A percentile compares a stretch with the other conserved stretches of the same genome.
These are phyloP conservation scores for Drosophila kikkawai DNA, from an alignment of 1,140 invertebrate species.

Conservation along the genomic window DNA sequence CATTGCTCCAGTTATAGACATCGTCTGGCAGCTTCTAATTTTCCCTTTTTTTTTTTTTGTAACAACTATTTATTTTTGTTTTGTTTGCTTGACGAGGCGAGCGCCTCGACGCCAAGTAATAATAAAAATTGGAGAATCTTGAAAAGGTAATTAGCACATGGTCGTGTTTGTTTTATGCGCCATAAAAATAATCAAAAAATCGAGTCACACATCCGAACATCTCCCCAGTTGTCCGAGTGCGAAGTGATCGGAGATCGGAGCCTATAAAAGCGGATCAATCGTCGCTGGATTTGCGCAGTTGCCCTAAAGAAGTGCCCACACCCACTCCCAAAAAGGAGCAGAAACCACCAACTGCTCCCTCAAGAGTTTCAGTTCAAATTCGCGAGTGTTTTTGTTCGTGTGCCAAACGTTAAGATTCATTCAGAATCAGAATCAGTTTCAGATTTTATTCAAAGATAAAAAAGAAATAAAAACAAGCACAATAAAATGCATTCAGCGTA, in stretches of 20 bases:
- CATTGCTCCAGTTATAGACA: slow-evolving; percentile 7
- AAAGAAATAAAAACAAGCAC: background rate
- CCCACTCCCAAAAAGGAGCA: background rate
- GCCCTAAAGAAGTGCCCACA: slow-evolving; percentile 41
- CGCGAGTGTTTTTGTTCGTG: slow-evolving; percentile 7
- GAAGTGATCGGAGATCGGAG: slow-evolving; percentile 27
- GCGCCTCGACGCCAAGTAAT: slow-evolving; percentile 35
- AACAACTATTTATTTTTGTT: slow-evolving; percentile 17
- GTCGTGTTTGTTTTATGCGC: slow-evolving; percentile 60
- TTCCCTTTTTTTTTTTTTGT: slow-evolving; percentile 10
- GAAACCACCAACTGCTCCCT: background rate
- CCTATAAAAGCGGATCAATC: slow-evolving; percentile 75
- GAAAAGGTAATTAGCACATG: slow-evolving; percentile 76
- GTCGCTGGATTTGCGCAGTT: slow-evolving; percentile 57
- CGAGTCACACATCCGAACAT: slow-evolving; percentile 63
- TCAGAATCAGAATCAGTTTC: background rate
- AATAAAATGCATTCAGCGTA: slow-evolving; percentile 71
- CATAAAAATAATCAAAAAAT: slow-evolving; percentile 75
- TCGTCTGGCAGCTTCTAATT: slow-evolving; percentile 1
- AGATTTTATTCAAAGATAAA: background rate
- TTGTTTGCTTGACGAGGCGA: slow-evolving; percentile 22
- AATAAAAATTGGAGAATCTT: slow-evolving; percentile 77
- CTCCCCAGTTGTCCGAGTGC: slow-evolving; percentile 46
- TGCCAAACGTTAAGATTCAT: background rate
- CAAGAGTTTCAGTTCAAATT: background rate